phyloP scores from a whole-genome alignment of 2,888 invertebrate genomes.

The Myopa testacea region DNA sequence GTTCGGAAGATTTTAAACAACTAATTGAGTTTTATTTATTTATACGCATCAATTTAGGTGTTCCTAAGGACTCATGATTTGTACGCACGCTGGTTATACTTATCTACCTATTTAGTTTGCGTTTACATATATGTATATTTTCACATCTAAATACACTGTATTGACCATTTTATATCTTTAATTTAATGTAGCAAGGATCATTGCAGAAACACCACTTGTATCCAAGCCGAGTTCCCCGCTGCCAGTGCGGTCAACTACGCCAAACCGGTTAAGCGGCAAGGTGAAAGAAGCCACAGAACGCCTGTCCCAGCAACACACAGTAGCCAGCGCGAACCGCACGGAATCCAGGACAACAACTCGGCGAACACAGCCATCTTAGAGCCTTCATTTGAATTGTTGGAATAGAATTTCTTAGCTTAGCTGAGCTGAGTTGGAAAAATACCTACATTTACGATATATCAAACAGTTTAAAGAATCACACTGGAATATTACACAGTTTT shows the following conservation, averaged over 20 bases:
- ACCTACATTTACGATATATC: background rate
- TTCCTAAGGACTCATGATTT: no score
- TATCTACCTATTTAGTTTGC: no score
- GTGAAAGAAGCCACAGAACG: slow-evolving; percentile 69
- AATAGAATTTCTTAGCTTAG: background rate
- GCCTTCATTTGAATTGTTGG: background rate
- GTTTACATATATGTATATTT: no score
- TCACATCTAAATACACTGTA: no score
- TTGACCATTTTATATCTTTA: no score
- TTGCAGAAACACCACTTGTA: slow-evolving; percentile 55
- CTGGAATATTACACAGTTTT: slow-evolving; percentile 4
- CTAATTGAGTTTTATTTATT: no score
- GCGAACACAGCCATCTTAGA: slow-evolving; percentile 1
- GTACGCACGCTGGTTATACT: background rate
- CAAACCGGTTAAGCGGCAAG: slow-evolving; percentile 69
- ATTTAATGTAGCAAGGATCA: slow-evolving; percentile 45
- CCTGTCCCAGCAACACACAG: slow-evolving; percentile 65
- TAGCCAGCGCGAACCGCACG: slow-evolving; percentile 49
- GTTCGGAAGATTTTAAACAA: background rate
- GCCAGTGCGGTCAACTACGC: slow-evolving; percentile 56
- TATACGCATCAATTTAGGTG: no score
- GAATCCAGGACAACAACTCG: slow-evolving; percentile 3
- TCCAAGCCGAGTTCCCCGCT: slow-evolving; percentile 68
- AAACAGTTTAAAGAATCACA: background rate
- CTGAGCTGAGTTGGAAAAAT: background rate